phyloP scores from a whole-genome alignment of 2,797 vertebrate genomes.

The Nyctibius grandis region DNA sequence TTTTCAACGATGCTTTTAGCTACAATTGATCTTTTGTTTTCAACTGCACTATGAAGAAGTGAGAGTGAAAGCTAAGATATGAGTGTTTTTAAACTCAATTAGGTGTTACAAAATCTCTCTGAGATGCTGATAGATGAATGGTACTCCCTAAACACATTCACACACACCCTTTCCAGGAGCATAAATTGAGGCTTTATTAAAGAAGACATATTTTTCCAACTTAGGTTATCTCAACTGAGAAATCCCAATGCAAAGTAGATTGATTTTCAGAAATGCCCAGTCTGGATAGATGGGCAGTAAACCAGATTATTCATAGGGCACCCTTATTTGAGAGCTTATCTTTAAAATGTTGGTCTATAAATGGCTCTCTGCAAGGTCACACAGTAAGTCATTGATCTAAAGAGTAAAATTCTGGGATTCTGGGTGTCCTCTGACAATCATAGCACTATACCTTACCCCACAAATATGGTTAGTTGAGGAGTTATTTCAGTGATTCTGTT shows the following conservation, averaged over 20 bases:
- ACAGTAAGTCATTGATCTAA: not conserved
- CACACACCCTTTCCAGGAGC: not conserved
- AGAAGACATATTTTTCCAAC: not conserved
- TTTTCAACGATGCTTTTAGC: not conserved
- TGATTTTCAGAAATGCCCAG: constrained; percentile 17
- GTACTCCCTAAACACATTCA: not conserved
- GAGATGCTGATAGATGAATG: not conserved
- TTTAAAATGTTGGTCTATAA: constrained; percentile 18
- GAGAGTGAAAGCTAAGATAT: not conserved
- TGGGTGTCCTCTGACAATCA: not conserved
- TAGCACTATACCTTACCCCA: fast-evolving
- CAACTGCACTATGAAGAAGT: not conserved
- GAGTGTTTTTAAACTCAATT: not conserved
- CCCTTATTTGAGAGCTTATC: constrained; percentile 21
- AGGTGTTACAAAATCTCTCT: not conserved
- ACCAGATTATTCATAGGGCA: constrained; percentile 15
- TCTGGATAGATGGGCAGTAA: constrained; percentile 7
- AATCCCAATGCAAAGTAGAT: not conserved
- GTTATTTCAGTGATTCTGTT: not conserved
- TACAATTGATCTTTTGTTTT: not conserved
- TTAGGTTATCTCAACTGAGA: not conserved
- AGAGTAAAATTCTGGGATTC: not conserved
- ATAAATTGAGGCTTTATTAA: not conserved
- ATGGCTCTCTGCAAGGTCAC: not conserved
- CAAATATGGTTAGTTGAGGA: not conserved